phyloP scores from a whole-genome alignment of 2,797 vertebrate genomes.

The Austrolebias charrua region DNA sequence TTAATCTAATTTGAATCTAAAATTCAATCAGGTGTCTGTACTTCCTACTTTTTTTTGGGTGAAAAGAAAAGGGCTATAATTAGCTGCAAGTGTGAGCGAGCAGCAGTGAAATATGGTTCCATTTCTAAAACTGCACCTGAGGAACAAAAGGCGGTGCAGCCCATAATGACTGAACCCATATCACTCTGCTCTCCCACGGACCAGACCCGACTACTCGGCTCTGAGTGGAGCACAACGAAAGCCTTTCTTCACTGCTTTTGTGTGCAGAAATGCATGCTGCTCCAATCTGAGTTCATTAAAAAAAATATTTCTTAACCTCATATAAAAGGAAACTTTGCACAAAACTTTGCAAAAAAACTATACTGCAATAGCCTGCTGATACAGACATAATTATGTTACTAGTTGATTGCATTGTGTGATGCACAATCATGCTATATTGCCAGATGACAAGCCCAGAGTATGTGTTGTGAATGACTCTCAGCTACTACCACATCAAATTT shows the following conservation, averaged over 20 bases:
- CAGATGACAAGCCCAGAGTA: too few species aligned
- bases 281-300: not conserved
- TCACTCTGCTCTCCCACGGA: slow-evolving; percentile 23
- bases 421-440: too few species aligned
- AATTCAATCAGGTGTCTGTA: slow-evolving; percentile 4
- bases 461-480: too few species aligned
- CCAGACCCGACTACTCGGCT: slow-evolving; percentile 28
- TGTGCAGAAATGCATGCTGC: slow-evolving; percentile 6
- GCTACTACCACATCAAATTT: too few species aligned
- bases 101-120: slow-evolving; percentile 1
- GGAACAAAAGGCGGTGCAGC: slow-evolving; percentile 34
- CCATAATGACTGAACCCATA: slow-evolving; percentile 32
- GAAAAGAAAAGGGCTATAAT: not conserved
- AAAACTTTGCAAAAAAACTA: too few species aligned
- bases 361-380: not conserved
- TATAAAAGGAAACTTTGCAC: too few species aligned
- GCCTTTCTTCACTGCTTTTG: slow-evolving; percentile 20
- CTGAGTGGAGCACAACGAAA: slow-evolving; percentile 22
- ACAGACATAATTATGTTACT: too few species aligned
- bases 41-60: slow-evolving; percentile 1
- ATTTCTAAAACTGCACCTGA: slow-evolving; percentile 21
- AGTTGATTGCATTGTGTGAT: too few species aligned
- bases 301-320: not conserved
- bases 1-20: slow-evolving; percentile 11
- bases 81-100: slow-evolving; percentile 1